A percentile compares a stretch with the other conserved stretches of the same genome.
These are phyloP conservation scores for Trissoscelio sp. DNA, from an alignment of 2,888 invertebrate genomes.

Conservation along the genomic window DNA sequence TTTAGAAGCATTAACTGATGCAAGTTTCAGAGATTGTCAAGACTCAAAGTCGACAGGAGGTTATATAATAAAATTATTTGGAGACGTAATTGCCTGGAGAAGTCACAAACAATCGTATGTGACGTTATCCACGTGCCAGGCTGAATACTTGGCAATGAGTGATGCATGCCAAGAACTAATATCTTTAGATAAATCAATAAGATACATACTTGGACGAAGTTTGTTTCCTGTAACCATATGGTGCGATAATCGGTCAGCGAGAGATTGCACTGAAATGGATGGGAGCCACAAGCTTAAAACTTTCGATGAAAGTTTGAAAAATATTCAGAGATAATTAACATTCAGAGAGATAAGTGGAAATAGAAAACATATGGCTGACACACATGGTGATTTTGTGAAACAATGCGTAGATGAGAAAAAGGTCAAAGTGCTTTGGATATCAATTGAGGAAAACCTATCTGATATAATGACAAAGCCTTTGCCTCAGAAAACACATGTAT, in stretches of 20 bases:
- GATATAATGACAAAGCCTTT: slow-evolving; percentile 55
- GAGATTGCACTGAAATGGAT: too few species aligned
- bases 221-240: slow-evolving; percentile 45
- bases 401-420: too few species aligned
- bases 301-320: slow-evolving; percentile 49
- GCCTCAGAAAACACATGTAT: slow-evolving; percentile 30
- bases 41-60: too few species aligned
- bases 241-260: slow-evolving; percentile 51
- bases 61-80: too few species aligned
- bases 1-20: too few species aligned
- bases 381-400: too few species aligned
- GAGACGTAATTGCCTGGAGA: too few species aligned
- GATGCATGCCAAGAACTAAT: too few species aligned
- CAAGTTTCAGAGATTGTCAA: too few species aligned
- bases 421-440: slow-evolving; percentile 66
- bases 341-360: slow-evolving; percentile 60
- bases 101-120: too few species aligned
- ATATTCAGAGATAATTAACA: slow-evolving; percentile 42
- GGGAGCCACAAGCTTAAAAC: slow-evolving; percentile 66
- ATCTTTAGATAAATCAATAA: slow-evolving; percentile 63
- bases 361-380: slow-evolving; percentile 65
- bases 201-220: slow-evolving; percentile 52
- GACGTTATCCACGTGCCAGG: too few species aligned
- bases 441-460: slow-evolving; percentile 61
- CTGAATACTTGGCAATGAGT: too few species aligned